phyloP scores from a whole-genome alignment of 1,140 invertebrate genomes.

The Procambarus clarkii region DNA sequence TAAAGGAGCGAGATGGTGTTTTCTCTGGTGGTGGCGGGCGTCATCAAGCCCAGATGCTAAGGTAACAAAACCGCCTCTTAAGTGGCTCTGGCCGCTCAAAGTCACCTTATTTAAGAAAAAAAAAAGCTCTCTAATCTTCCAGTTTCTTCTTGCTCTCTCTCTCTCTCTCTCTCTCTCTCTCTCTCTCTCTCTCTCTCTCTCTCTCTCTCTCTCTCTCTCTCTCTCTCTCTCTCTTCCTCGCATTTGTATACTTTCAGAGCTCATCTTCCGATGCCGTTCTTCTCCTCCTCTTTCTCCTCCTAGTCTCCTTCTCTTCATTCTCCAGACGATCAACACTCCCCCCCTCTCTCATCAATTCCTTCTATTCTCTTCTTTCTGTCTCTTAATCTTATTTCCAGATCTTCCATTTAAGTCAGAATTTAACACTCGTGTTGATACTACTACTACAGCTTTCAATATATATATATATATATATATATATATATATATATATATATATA shows the following conservation, averaged over 20 bases:
- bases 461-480: constrained; percentile 34
- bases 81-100: neutral
- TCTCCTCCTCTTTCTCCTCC: neutral
- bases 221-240: neutral
- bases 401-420: too few relatives aligned
- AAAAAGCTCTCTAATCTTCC: neutral
- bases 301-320: neutral
- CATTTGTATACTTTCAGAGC: neutral
- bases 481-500: constrained; percentile 40
- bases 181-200: neutral
- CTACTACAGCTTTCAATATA: neutral
- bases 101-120: neutral
- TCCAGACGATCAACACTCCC: too few relatives aligned
- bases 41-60: constrained; percentile 7
- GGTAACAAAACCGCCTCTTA: neutral
- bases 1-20: constrained; percentile 16
- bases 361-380: too few relatives aligned
- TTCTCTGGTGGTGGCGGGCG: neutral
- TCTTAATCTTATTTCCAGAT: too few relatives aligned
- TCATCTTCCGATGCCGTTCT: neutral
- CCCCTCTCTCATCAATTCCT: too few relatives aligned
- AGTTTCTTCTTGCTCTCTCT: neutral
- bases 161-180: neutral
- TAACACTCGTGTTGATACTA: too few relatives aligned
- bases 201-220: too few relatives aligned